These are phyloP conservation scores for Apolygus lucorum DNA, from an alignment of 1,140 invertebrate species.

Conservation along the genomic window DNA sequence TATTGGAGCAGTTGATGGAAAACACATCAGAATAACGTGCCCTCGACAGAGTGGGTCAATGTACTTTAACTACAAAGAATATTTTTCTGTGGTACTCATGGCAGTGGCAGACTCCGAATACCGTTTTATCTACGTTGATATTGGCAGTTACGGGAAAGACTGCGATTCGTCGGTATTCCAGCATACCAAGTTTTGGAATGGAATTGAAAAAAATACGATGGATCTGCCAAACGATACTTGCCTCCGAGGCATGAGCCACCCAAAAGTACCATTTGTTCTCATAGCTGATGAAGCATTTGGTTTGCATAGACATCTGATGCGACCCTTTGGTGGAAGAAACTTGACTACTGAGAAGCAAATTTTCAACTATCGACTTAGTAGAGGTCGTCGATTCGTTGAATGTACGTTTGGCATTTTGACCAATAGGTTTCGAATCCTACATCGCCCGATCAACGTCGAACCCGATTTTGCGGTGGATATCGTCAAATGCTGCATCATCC, in stretches of 20 bases:
- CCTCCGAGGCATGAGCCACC: slow-evolving; percentile 29
- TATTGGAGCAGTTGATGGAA: slow-evolving; percentile 42
- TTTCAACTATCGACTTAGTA: slow-evolving; percentile 38
- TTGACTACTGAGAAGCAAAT: slow-evolving; percentile 32
- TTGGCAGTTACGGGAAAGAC: slow-evolving; percentile 40
- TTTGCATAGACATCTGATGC: slow-evolving; percentile 33
- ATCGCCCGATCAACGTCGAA: slow-evolving; percentile 32
- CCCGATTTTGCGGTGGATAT: slow-evolving; percentile 31
- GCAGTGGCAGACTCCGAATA: slow-evolving; percentile 39
- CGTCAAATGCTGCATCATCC: slow-evolving; percentile 30
- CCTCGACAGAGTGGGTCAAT: slow-evolving; percentile 25
- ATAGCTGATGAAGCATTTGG: slow-evolving; percentile 39
- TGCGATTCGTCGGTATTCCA: slow-evolving; percentile 39
- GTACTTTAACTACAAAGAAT: slow-evolving; percentile 31
- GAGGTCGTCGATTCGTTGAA: slow-evolving; percentile 37
- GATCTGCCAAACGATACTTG: slow-evolving; percentile 31
- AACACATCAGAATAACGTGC: slow-evolving; percentile 33
- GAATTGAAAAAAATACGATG: slow-evolving; percentile 31
- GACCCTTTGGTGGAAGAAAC: slow-evolving; percentile 30
- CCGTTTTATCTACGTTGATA: slow-evolving; percentile 35
- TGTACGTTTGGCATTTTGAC: slow-evolving; percentile 40
- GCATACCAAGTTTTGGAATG: slow-evolving; percentile 33
- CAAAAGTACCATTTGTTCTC: slow-evolving; percentile 33
- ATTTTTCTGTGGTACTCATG: slow-evolving; percentile 40
- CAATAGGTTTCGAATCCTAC: slow-evolving; percentile 32